Evolutionary conservation across 2,888 invertebrate genomes (phyloP).

Genomic region (Dromius quadrimaculatus): DNA sequence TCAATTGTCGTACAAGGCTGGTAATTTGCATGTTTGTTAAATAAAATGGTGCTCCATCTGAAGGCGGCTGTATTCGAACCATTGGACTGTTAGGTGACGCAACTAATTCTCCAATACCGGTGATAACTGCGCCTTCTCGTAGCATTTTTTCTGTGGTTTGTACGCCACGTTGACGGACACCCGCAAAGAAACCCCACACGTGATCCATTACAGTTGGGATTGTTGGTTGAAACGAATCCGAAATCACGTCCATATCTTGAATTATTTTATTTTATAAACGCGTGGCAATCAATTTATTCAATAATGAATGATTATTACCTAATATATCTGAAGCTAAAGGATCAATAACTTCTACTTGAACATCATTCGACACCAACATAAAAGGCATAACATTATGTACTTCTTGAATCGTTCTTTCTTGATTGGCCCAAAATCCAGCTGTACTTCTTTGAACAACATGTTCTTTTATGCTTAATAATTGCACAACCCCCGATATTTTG

Average conservation of each 20-base stretch:
- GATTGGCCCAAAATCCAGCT: slow-evolving; percentile 90
- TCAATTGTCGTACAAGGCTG: slow-evolving; percentile 79
- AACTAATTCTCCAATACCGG: slow-evolving; percentile 83
- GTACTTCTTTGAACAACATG: slow-evolving; percentile 85
- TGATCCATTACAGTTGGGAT: slow-evolving; percentile 82
- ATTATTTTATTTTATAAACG: neutral
- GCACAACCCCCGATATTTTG: slow-evolving; percentile 81
- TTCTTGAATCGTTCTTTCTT: slow-evolving; percentile 82
- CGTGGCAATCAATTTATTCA: slow-evolving; percentile 63
- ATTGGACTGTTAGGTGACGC: slow-evolving; percentile 71
- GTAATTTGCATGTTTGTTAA: slow-evolving; percentile 84
- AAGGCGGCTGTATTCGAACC: slow-evolving; percentile 80
- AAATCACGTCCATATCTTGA: slow-evolving; percentile 86
- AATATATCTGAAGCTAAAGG: slow-evolving; percentile 79
- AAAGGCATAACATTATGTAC: slow-evolving; percentile 86
- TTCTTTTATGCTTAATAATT: slow-evolving; percentile 83
- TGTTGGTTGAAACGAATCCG: slow-evolving; percentile 85
- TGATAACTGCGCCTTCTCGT: slow-evolving; percentile 82
- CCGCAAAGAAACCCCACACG: slow-evolving; percentile 87
- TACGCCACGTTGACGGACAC: slow-evolving; percentile 84
- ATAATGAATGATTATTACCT: too few species aligned
- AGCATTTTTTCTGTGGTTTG: slow-evolving; percentile 91
- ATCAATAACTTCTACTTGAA: slow-evolving; percentile 80
- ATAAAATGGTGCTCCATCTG: slow-evolving; percentile 78
- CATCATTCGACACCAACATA: slow-evolving; percentile 73